phyloP scores from a whole-genome alignment of 2,797 vertebrate species.

The Betta splendens region DNA sequence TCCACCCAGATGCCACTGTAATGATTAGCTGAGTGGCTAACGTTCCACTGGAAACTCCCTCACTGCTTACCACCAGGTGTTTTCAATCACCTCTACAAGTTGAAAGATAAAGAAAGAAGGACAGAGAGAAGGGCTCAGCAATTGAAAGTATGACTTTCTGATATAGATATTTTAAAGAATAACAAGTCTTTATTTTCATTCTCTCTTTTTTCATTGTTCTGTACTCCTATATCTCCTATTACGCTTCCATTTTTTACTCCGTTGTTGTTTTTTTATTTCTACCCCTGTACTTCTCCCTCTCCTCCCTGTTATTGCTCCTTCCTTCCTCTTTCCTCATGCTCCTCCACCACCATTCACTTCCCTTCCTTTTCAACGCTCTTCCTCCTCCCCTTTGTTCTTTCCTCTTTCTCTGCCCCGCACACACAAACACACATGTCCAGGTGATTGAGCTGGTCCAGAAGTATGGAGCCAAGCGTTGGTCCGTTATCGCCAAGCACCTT shows the following conservation, averaged over 20 bases:
- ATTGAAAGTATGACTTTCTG: background rate
- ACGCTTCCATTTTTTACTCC: constrained; percentile 21
- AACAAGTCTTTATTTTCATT: constrained; percentile 20
- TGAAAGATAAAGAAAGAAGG: constrained; percentile 44
- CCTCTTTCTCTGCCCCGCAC: constrained; percentile 5
- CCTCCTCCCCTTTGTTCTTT: constrained; percentile 33
- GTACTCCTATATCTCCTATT: constrained; percentile 16
- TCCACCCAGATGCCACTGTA: constrained; percentile 67
- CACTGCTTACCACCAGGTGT: constrained; percentile 68
- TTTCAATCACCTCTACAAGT: constrained; percentile 44
- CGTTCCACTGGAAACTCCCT: constrained; percentile 79
- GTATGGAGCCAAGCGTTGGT: constrained; percentile 99
- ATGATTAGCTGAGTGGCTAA: constrained; percentile 77
- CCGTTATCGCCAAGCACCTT: constrained; percentile 98
- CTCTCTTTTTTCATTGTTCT: constrained; percentile 14
- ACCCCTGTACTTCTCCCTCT: constrained; percentile 62
- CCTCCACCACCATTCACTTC: constrained; percentile 45
- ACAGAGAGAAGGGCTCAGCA: constrained; percentile 19
- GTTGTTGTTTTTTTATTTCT: constrained; percentile 25
- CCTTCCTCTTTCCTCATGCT: constrained; percentile 70
- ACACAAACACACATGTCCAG: constrained; percentile 72
- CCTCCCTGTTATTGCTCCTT: constrained; percentile 66
- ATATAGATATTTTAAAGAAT: constrained; percentile 11
- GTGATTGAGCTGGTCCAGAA: constrained; percentile 99
- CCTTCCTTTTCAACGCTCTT: constrained; percentile 47